Conservation (phyloP, 2,113 vertebrate genomes). For the Procavia capensis region DNA sequence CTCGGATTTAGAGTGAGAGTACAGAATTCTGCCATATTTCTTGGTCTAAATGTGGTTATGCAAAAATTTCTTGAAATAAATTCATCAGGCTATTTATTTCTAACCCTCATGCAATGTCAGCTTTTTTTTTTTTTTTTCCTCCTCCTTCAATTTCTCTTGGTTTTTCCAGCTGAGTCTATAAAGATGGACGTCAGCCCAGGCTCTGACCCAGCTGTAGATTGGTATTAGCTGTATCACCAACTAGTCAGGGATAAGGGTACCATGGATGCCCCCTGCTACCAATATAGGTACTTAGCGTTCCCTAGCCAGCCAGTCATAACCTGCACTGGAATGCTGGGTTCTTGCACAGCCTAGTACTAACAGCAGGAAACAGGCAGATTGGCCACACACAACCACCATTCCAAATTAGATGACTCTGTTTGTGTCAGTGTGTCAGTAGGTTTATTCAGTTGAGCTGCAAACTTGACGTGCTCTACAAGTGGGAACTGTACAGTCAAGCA, state of each 20-base stretch:
- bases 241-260: not conserved
- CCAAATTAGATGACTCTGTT: rapidly evolving
- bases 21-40: not conserved
- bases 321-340: not conserved
- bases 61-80: not conserved
- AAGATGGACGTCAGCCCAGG: not conserved
- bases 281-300: not conserved
- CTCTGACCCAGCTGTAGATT: not conserved
- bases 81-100: not conserved
- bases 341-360: not conserved
- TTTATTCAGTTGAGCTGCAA: not conserved
- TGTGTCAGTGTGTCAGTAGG: not conserved
- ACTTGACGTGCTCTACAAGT: not conserved
- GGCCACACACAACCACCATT: not conserved
- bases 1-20: not conserved
- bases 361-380: too few relatives aligned
- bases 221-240: not conserved
- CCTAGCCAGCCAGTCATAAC: not conserved
- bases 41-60: not conserved
- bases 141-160: not conserved
- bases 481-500: not conserved
- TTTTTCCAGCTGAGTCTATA: not conserved
- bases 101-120: not conserved
- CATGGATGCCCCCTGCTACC: too few relatives aligned
- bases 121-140: too few relatives aligned